Evolutionary conservation across 2,888 invertebrate species (phyloP), one percentile per base, ranked within the genome.

Genomic region (Lacanobia oleracea): DNA sequence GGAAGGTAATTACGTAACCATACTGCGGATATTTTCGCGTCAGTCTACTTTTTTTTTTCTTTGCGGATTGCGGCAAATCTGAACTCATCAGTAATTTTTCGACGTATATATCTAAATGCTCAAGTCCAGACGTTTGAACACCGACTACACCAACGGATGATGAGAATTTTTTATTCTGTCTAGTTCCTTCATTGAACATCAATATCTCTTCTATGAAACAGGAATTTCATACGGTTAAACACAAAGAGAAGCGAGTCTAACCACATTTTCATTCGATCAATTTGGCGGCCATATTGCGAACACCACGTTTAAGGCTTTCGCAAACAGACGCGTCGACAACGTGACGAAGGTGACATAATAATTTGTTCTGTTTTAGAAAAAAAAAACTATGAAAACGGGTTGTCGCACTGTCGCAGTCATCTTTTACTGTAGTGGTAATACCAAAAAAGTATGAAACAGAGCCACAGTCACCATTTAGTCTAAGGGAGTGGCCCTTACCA

Each of bases 11-110:
- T 73, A 75, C 80, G 80, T 75, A 75, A 73, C 79, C 51, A 12
- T 40, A 78, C 78, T 73, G 73, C 73, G 59, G 79, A 78, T 78
- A 59, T 78, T 78, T 78, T 78, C 4, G 37, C 37, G 50, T 27
- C 18, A 54, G 45, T 48, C 27, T n/a, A 8, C 10, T 27, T 45
- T 60, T 27, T 21, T 50, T 21, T 3, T n/a, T 37, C 14, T 7
- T 14, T 72, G 61, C 50, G 79, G 61, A 62, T 51, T 79, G 45
- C 43, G 56, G 74, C 37, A 50, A 27, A 59, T 37, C 12, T n/a
- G 1, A 76, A 40, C 8, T 33, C 12, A 27, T 9, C 16, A 0
- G 1, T 10, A 16, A 27, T 16, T 12, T 48, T 10, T 18, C 9
- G 18, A 43, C 2, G 9, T 43, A 12, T 12, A 7, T 23, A 40